Percentiles rank a stretch among this genome's conserved stretches.
Evolutionary conservation across 2,113 vertebrate species (phyloP).

Genomic region (Xerus inauris): DNA sequence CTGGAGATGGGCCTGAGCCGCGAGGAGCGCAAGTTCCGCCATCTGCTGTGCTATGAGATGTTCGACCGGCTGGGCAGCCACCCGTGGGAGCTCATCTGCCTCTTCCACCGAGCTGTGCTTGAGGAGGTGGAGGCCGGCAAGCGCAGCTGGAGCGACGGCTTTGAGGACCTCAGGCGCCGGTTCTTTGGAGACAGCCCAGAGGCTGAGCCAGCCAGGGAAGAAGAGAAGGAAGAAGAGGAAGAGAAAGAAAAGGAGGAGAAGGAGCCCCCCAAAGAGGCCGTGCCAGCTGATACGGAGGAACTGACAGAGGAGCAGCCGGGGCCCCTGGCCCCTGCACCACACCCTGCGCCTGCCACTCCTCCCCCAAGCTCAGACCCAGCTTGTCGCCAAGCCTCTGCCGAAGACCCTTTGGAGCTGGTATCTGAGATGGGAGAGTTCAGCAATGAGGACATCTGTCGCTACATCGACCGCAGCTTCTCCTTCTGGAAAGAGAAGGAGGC

Average conservation of each 20-base stretch:
- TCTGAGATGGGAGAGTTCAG: slow-evolving; percentile 96
- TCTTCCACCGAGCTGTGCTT: slow-evolving; percentile 94
- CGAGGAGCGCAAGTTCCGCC: slow-evolving; percentile 94
- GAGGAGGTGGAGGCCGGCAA: slow-evolving; percentile 91
- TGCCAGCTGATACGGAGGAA: neutral
- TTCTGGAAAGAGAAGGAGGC: slow-evolving; percentile 99
- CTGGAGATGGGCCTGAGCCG: slow-evolving; percentile 97
- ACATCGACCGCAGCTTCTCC: slow-evolving; percentile 97
- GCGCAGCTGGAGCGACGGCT: slow-evolving; percentile 92
- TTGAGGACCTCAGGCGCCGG: slow-evolving; percentile 93
- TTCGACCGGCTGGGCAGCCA: slow-evolving; percentile 95
- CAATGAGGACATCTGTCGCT: slow-evolving; percentile 95
- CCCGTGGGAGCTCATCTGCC: slow-evolving; percentile 93
- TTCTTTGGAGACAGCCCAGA: slow-evolving; percentile 90
- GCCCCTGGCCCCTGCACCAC: neutral
- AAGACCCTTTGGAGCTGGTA: slow-evolving; percentile 90
- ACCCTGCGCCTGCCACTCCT: neutral
- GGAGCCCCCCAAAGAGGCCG: neutral
- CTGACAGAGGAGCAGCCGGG: neutral
- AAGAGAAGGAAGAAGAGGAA: neutral
- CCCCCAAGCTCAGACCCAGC: neutral
- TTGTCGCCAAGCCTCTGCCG: fast-evolving
- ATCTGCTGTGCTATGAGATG: slow-evolving; percentile 98
- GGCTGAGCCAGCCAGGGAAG: neutral
- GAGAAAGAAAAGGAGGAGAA: neutral